Conservation (phyloP, 2,888 invertebrate species). For the Creontiades dilutus region DNA sequence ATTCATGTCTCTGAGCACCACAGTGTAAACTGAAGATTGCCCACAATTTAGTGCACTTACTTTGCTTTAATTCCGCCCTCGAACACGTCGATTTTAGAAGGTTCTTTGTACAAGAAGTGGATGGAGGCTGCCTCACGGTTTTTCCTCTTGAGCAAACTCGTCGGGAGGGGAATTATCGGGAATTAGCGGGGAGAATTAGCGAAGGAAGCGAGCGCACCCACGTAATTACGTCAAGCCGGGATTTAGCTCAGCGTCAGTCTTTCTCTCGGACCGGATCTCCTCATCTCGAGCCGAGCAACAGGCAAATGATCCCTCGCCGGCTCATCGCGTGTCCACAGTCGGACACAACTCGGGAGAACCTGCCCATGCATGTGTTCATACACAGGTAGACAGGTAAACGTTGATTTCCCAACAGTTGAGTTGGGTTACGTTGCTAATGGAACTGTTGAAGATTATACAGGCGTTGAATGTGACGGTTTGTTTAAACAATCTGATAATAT, state of each 20-base stretch:
- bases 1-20: too few relatives aligned
- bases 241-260: not conserved
- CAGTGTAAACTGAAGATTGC: too few relatives aligned
- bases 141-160: not conserved
- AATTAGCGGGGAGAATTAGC: conserved; percentile 33
- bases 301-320: conserved; percentile 2
- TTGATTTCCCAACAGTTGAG: not conserved
- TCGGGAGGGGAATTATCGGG: not conserved
- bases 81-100: too few relatives aligned
- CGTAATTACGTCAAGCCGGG: conserved; percentile 6
- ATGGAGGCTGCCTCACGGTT: not conserved
- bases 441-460: not conserved
- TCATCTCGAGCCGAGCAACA: not conserved
- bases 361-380: not conserved
- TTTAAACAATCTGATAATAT: too few relatives aligned
- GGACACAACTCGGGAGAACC: not conserved
- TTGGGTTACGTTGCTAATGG: not conserved
- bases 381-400: too few relatives aligned
- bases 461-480: not conserved
- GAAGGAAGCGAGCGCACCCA: conserved; percentile 25
- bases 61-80: too few relatives aligned
- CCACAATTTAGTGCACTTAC: too few relatives aligned
- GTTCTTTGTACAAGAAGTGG: not conserved
- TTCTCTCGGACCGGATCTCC: not conserved
- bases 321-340: not conserved